These are phyloP conservation scores for Mycteria americana DNA, from an alignment of 2,797 vertebrate species.

Conservation along the genomic window DNA sequence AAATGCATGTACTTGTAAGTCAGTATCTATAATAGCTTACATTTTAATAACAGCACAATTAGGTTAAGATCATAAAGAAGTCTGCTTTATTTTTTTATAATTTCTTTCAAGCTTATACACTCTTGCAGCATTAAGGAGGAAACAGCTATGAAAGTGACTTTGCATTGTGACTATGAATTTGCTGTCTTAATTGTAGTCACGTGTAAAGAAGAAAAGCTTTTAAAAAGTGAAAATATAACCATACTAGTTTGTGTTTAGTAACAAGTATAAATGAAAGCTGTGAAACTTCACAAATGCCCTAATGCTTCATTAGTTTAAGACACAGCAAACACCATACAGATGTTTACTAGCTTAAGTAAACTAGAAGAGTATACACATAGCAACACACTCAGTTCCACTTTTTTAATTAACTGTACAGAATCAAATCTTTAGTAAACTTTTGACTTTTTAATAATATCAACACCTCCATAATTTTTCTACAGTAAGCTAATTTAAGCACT, in stretches of 20 bases:
- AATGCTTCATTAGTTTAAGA: neutral
- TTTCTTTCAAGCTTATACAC: neutral
- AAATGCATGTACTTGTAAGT: neutral
- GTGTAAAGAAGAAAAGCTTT: neutral
- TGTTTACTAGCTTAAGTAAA: neutral
- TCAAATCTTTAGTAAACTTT: neutral
- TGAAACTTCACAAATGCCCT: neutral
- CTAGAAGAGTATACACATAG: neutral
- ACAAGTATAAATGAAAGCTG: neutral
- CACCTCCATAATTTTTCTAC: neutral
- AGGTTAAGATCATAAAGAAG: neutral
- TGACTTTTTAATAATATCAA: neutral
- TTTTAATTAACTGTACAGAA: neutral
- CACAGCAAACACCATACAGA: neutral
- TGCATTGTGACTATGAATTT: neutral
- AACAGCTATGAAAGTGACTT: neutral
- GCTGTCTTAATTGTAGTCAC: neutral
- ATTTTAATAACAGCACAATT: neutral
- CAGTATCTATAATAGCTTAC: neutral
- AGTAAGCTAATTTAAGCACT: neutral
- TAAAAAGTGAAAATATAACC: neutral
- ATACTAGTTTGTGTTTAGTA: neutral
- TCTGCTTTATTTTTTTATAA: neutral
- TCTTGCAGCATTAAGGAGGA: neutral
- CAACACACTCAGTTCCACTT: neutral